Evolutionary conservation across 2,797 vertebrate genomes (phyloP).

Genomic region (Cuculus canorus): DNA sequence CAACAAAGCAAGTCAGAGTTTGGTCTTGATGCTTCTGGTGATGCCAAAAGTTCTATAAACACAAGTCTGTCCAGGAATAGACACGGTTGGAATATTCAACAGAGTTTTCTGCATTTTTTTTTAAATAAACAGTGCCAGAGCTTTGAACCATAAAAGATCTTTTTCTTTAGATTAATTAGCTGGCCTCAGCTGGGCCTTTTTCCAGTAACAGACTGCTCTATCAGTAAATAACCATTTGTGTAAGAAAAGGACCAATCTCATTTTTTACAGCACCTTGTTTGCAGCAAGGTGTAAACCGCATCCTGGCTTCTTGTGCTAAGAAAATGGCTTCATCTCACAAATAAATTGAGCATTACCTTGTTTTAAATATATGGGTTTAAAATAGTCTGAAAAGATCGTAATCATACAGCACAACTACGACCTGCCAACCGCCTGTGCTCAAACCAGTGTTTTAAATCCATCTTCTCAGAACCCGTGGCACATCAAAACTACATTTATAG

Average conservation of each 20-base stretch:
- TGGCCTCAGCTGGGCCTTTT: neutral
- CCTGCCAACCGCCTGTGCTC: neutral
- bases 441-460: neutral
- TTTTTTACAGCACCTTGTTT: constrained; percentile 13
- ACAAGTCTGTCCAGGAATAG: neutral
- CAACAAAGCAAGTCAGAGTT: neutral
- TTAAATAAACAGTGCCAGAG: neutral
- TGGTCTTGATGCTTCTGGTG: neutral
- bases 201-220: constrained; percentile 30
- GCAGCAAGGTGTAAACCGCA: neutral
- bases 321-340: neutral
- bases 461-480: neutral
- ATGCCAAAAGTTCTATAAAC: neutral
- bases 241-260: neutral
- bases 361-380: neutral
- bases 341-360: neutral
- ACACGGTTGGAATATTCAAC: neutral
- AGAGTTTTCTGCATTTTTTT: neutral
- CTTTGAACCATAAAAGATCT: neutral
- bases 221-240: constrained; percentile 34
- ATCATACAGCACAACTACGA: neutral
- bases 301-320: neutral
- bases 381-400: neutral
- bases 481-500: neutral
- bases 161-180: neutral